Evolutionary conservation across 2,113 vertebrate genomes (phyloP).

Genomic region (Oreocharis arfaki): DNA sequence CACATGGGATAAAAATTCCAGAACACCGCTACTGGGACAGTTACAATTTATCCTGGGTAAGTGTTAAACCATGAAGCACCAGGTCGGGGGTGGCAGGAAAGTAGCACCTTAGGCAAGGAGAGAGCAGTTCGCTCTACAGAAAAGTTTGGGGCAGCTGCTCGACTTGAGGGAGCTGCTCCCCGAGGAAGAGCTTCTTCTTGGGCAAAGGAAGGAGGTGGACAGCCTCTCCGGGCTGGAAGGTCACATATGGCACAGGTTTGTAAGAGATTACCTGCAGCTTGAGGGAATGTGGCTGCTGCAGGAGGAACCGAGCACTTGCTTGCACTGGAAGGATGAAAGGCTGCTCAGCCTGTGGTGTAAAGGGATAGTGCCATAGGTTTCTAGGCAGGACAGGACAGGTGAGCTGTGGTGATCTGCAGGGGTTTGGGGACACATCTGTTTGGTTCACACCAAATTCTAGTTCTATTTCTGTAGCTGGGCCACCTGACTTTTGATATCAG

Average conservation of each 20-base stretch:
- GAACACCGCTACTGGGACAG: neutral
- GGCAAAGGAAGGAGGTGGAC: neutral
- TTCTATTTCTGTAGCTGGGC: neutral
- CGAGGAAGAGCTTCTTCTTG: neutral
- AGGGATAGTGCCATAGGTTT: neutral
- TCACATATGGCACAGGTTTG: neutral
- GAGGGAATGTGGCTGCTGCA: neutral
- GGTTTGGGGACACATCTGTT: neutral
- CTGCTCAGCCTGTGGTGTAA: neutral
- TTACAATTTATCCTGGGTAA: neutral
- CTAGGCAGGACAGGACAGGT: neutral
- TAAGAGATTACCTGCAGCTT: neutral
- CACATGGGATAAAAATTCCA: neutral
- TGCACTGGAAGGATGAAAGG: neutral
- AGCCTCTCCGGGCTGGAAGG: neutral
- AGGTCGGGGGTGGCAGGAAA: neutral
- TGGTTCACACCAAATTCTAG: neutral
- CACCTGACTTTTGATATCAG: neutral
- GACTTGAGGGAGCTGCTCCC: neutral
- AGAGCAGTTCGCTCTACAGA: neutral
- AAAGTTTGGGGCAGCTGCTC: neutral
- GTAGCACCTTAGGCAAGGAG: neutral
- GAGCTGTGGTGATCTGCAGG: neutral
- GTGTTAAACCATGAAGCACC: neutral
- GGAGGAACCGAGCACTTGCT: neutral